Percentiles rank a stretch among this genome's conserved stretches.
These are phyloP conservation scores for Melitaea cinxia DNA, from an alignment of 1,140 invertebrate genomes.

Conservation along the genomic window DNA sequence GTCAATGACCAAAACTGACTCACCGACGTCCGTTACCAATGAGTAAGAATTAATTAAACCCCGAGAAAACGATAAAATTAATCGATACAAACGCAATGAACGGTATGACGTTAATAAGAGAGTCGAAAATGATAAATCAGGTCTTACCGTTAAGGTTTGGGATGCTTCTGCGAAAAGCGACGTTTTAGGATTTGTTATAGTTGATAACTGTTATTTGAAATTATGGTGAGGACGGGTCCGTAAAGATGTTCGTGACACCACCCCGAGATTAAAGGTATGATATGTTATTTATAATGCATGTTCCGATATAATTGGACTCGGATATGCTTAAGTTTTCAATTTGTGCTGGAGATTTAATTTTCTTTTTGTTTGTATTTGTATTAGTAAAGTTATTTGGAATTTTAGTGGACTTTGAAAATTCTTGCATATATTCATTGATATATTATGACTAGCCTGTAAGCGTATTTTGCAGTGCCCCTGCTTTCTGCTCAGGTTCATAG, in stretches of 20 bases:
- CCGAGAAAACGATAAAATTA: conserved; percentile 57
- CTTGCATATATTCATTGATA: too few relatives aligned
- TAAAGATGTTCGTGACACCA: conserved; percentile 27
- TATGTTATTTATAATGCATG: conserved; percentile 28
- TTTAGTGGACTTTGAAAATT: too few relatives aligned
- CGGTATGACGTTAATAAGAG: conserved; percentile 42
- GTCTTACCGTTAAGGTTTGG: conserved; percentile 55
- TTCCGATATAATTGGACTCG: conserved; percentile 19
- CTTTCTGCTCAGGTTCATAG: too few relatives aligned
- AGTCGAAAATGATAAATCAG: conserved; percentile 40
- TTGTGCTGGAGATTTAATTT: background rate
- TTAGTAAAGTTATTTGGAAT: too few relatives aligned
- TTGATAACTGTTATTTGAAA: conserved; percentile 43
- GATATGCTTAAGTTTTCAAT: background rate
- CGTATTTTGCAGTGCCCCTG: too few relatives aligned
- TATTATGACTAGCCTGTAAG: too few relatives aligned
- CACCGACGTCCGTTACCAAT: conserved; percentile 64
- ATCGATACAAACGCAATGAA: conserved; percentile 38
- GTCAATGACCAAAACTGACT: conserved; percentile 56
- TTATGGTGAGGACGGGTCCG: conserved; percentile 29
- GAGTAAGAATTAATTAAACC: conserved; percentile 74
- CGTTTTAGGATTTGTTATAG: conserved; percentile 63
- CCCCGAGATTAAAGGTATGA: conserved; percentile 28
- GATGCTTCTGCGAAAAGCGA: conserved; percentile 53
- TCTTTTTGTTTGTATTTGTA: background rate